Evolutionary conservation across 2,113 vertebrate genomes (phyloP).

Genomic region (Lynx canadensis): DNA sequence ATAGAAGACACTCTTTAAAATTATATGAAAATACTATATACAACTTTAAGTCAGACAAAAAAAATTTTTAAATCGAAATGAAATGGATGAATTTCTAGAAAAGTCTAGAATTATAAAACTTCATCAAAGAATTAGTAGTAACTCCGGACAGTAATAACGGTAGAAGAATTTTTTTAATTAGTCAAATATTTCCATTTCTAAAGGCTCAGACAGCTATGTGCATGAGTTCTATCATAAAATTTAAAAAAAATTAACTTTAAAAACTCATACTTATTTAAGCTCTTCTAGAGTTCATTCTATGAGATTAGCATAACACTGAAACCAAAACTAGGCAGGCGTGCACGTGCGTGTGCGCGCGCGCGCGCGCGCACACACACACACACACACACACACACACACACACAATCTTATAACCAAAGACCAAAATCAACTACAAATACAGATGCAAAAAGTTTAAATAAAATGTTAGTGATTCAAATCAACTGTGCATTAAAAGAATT

Average conservation of each 20-base stretch:
- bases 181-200: constrained; percentile 1
- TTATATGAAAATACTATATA: neutral
- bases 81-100: neutral
- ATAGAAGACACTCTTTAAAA: neutral
- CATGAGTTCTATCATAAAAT: neutral
- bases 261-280: neutral
- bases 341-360: too few species aligned
- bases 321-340: neutral
- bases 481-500: neutral
- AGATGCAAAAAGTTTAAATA: neutral
- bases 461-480: neutral
- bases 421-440: neutral
- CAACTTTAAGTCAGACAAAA: neutral
- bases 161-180: neutral
- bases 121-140: neutral
- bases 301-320: neutral
- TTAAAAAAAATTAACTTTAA: neutral
- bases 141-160: neutral
- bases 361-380: neutral
- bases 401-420: neutral
- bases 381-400: neutral
- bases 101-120: constrained; percentile 33
- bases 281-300: neutral
- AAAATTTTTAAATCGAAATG: neutral
- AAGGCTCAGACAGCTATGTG: neutral